Evolutionary conservation across 2,113 vertebrate species (phyloP).

Genomic region (Chascanopsetta lugubris): DNA sequence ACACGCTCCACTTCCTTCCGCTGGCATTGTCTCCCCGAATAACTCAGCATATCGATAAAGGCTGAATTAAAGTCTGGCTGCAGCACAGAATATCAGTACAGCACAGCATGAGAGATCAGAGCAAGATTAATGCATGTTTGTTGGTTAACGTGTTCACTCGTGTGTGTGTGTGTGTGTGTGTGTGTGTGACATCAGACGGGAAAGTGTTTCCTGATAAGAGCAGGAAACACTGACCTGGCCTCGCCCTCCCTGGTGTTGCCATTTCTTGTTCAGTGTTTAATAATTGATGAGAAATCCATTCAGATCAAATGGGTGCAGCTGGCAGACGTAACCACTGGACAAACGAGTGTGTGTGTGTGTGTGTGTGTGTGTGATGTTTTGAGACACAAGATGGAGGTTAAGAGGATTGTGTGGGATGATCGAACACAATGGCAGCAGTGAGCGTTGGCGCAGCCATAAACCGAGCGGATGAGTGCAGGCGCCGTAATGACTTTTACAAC

Average conservation of each 20-base stretch:
- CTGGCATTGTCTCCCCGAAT: conserved; percentile 43
- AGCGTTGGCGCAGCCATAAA: conserved; percentile 34
- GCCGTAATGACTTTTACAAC: conserved; percentile 27
- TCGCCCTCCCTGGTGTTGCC: background rate
- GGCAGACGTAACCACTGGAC: background rate
- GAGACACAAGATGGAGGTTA: conserved; percentile 7
- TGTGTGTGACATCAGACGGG: background rate
- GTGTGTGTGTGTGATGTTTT: background rate
- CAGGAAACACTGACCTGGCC: background rate
- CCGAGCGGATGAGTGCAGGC: conserved; percentile 28
- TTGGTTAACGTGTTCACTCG: too few species aligned
- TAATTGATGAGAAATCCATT: conserved; percentile 21
- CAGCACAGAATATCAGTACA: background rate
- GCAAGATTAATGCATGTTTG: too few species aligned
- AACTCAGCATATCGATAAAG: background rate
- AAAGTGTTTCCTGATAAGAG: background rate
- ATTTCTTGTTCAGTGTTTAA: conserved; percentile 11
- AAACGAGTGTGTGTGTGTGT: background rate
- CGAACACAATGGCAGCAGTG: conserved; percentile 7
- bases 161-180: too few species aligned
- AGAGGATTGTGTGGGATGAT: conserved; percentile 29
- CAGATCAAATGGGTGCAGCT: background rate
- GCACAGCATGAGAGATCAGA: too few species aligned
- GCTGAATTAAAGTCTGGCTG: background rate
- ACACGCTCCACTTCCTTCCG: conserved; percentile 30